Evolutionary conservation across 2,888 invertebrate species (phyloP).

Genomic region (Temnothorax ravouxi): DNA sequence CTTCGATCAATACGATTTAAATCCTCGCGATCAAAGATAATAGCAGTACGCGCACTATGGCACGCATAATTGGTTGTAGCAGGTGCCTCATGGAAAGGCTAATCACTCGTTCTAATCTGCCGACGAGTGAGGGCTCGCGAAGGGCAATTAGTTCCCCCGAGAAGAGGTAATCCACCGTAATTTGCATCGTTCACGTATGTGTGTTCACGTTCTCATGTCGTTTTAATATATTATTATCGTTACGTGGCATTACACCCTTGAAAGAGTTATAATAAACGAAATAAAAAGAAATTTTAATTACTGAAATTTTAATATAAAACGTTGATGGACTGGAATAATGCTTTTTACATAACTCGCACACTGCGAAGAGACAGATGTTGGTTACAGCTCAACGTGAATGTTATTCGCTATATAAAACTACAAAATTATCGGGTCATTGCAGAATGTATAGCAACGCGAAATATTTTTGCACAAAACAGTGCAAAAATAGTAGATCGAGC

Average conservation of each 20-base stretch:
- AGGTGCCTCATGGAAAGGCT: slow-evolving; percentile 54
- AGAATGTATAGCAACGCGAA: not conserved
- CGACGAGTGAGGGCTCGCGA: slow-evolving; percentile 28
- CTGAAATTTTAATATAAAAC: not conserved
- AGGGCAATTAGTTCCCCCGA: slow-evolving; percentile 48
- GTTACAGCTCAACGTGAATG: not conserved
- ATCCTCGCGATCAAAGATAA: slow-evolving; percentile 38
- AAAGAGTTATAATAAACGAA: not conserved
- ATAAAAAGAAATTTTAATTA: slow-evolving; percentile 1
- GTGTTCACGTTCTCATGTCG: slow-evolving; percentile 10
- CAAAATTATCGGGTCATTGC: not conserved
- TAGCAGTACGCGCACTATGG: slow-evolving; percentile 16
- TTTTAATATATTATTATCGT: slow-evolving; percentile 5
- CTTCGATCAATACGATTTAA: slow-evolving; percentile 34
- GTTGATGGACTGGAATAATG: not conserved
- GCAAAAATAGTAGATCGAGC: not conserved
- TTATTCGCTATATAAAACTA: not conserved
- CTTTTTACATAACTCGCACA: not conserved
- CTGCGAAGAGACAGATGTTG: not conserved
- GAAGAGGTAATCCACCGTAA: slow-evolving; percentile 52
- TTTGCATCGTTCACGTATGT: slow-evolving; percentile 30
- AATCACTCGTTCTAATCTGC: slow-evolving; percentile 55
- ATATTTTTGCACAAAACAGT: not conserved
- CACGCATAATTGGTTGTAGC: slow-evolving; percentile 45
- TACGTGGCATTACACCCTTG: not conserved